Evolutionary conservation across 2,888 invertebrate genomes (phyloP).

Genomic region (Dicyrtoma fusca): DNA sequence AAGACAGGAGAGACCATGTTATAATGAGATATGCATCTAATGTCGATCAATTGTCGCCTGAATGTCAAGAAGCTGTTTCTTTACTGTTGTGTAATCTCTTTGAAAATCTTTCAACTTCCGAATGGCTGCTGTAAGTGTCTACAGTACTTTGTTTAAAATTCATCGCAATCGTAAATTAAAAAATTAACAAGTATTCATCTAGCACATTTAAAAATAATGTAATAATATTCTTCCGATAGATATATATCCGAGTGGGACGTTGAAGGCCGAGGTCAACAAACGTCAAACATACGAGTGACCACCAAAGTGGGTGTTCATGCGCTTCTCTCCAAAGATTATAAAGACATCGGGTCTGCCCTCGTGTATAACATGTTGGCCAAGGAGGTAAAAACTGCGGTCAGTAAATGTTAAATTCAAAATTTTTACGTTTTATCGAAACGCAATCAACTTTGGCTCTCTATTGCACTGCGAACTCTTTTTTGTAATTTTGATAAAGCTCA

Average conservation of each 20-base stretch:
- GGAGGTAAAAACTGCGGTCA: conserved; percentile 88
- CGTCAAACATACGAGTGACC: conserved; percentile 86
- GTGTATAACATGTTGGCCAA: conserved; percentile 67
- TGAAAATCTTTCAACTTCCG: conserved; percentile 83
- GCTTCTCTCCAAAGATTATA: conserved; percentile 74
- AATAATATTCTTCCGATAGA: conserved; percentile 29
- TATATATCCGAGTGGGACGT: conserved; percentile 92
- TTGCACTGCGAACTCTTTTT: conserved; percentile 23
- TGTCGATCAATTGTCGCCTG: conserved; percentile 73
- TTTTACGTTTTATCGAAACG: conserved; percentile 52
- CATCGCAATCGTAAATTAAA: background rate
- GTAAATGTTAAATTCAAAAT: conserved; percentile 64
- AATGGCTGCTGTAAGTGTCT: conserved; percentile 72
- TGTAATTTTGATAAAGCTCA: conserved; percentile 7
- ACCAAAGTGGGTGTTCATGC: conserved; percentile 90
- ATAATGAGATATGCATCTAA: conserved; percentile 84
- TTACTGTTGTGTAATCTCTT: conserved; percentile 87
- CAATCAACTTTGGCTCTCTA: conserved; percentile 36
- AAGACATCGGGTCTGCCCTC: conserved; percentile 81
- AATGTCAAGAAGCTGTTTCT: conserved; percentile 79
- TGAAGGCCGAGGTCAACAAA: conserved; percentile 69
- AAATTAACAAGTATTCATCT: background rate
- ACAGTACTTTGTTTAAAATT: background rate
- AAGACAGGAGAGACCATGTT: conserved; percentile 84
- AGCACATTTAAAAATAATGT: background rate